Conservation (phyloP, 2,113 vertebrate species). For the Leptosomus discolor region DNA sequence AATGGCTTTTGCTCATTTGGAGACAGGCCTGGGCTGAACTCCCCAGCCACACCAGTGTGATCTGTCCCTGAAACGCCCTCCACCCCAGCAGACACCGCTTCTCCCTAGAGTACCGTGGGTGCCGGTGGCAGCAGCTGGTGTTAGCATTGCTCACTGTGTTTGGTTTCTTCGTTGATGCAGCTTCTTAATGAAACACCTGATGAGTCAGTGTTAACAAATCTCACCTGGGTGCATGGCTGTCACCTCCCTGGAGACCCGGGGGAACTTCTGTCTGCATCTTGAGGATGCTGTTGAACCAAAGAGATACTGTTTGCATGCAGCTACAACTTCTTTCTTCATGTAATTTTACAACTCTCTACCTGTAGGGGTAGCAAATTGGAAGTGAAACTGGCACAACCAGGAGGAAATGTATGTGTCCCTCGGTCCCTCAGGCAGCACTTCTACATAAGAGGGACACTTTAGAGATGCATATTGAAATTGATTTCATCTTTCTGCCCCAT, state of each 20-base stretch:
- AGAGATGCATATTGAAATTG: slow-evolving; percentile 15
- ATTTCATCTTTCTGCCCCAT: slow-evolving; percentile 50
- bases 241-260: background rate
- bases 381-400: background rate
- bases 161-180: background rate
- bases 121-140: background rate
- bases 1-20: background rate
- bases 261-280: background rate
- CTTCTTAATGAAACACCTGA: slow-evolving; percentile 55
- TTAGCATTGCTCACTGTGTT: background rate
- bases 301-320: background rate
- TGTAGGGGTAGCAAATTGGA: slow-evolving; percentile 8
- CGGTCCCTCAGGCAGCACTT: background rate
- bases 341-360: background rate
- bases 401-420: background rate
- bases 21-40: background rate
- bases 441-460: background rate
- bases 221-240: background rate
- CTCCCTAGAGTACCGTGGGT: background rate
- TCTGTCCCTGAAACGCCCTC: background rate
- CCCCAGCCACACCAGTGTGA: no score
- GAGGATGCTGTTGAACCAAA: background rate
- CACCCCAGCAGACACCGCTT: background rate
- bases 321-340: background rate
- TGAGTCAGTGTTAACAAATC: slow-evolving; percentile 1